Conservation (phyloP, 2,888 invertebrate genomes). For the Antheraea yamamai region DNA sequence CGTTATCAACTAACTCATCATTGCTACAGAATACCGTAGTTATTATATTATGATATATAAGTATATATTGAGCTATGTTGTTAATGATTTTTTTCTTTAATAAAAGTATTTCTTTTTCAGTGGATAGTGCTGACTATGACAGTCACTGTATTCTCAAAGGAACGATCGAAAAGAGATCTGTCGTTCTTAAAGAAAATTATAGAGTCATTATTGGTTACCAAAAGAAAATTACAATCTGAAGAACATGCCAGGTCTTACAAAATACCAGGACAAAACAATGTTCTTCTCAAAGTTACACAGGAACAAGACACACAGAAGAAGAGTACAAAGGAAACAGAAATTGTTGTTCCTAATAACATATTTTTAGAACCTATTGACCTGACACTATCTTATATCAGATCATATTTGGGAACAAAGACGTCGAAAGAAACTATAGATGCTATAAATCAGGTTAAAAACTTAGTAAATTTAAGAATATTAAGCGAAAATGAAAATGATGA, state of each 20-base stretch:
- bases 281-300: conserved; percentile 41
- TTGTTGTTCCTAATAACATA: not conserved
- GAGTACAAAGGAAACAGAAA: conserved; percentile 16
- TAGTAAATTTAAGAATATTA: conserved; percentile 41
- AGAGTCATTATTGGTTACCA: conserved; percentile 34
- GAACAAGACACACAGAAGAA: no score
- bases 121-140: conserved; percentile 42
- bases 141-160: conserved; percentile 34
- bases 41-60: no score
- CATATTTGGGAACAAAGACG: conserved; percentile 43
- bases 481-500: conserved; percentile 27
- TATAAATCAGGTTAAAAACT: conserved; percentile 38
- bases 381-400: not conserved
- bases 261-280: conserved; percentile 42
- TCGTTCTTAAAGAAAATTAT: conserved; percentile 38
- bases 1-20: no score
- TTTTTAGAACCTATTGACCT: not conserved
- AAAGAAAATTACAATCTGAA: conserved; percentile 21
- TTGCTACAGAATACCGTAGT: no score
- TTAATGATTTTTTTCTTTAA: not conserved
- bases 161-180: conserved; percentile 39
- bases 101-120: conserved; percentile 36
- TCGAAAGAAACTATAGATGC: conserved; percentile 39
- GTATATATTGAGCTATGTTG: not conserved
- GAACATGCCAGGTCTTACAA: conserved; percentile 36